Conservation (phyloP, 2,113 vertebrate species). For the Oceanites oceanicus region DNA sequence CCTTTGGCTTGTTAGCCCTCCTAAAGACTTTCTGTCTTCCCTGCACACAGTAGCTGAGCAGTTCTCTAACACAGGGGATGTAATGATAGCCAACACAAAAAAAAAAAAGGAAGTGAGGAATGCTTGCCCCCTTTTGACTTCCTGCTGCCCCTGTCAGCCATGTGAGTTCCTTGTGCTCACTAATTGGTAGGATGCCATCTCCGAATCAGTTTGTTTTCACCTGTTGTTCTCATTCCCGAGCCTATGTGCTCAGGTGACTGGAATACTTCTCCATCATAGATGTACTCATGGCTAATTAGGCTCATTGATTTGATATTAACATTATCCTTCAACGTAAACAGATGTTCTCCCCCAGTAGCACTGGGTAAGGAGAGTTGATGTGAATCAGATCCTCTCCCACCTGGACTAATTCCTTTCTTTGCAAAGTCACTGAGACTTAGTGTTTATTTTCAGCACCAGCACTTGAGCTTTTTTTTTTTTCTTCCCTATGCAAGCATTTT, state of each 20-base stretch:
- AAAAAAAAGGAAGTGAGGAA: fast-evolving
- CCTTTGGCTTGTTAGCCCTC: fast-evolving
- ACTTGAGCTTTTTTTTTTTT: no score
- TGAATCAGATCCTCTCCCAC: neutral
- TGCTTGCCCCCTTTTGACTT: neutral
- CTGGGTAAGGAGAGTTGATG: neutral
- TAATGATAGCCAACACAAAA: fast-evolving
- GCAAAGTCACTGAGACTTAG: neutral
- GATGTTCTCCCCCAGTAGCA: neutral
- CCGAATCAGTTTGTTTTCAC: neutral
- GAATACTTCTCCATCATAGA: neutral
- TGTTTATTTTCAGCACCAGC: neutral
- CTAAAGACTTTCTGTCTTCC: fast-evolving
- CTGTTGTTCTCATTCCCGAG: neutral
- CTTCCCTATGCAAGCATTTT: neutral
- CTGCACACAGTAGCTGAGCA: fast-evolving
- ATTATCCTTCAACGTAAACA: neutral
- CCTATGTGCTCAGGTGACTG: neutral
- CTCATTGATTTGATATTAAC: neutral
- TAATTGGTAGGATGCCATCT: no score
- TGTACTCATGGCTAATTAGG: neutral
- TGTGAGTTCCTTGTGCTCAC: fast-evolving
- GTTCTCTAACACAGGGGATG: fast-evolving
- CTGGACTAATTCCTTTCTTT: neutral
- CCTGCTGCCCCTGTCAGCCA: neutral